Conservation (phyloP, 2,113 vertebrate species). For the Prionailurus viverrinus region DNA sequence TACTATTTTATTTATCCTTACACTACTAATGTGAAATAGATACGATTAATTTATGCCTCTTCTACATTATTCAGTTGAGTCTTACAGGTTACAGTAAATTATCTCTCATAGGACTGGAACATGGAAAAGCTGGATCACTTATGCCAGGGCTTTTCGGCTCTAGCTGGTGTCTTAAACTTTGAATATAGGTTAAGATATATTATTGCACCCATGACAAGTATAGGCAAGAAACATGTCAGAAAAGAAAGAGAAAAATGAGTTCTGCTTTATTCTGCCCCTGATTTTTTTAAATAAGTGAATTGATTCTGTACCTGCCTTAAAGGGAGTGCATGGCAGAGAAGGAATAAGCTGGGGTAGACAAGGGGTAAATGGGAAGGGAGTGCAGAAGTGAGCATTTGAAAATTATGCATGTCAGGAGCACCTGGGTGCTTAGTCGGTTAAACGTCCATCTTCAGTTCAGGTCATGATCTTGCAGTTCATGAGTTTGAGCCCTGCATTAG, state of each 20-base stretch:
- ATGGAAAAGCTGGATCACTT: neutral
- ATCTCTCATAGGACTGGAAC: neutral
- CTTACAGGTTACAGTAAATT: neutral
- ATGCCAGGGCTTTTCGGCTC: neutral
- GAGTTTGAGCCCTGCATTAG: too few relatives aligned
- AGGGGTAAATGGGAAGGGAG: neutral
- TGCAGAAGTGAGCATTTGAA: neutral
- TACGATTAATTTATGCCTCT: neutral
- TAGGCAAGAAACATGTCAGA: neutral
- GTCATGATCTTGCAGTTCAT: too few relatives aligned
- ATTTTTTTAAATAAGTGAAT: neutral
- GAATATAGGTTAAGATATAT: neutral
- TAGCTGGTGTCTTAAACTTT: neutral
- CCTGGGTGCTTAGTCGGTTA: too few relatives aligned
- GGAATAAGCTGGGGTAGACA: neutral
- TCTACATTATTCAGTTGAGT: neutral
- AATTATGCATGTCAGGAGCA: neutral
- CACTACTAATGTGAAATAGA: neutral
- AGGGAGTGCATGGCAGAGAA: neutral
- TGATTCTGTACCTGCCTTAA: neutral
- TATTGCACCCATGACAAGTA: neutral
- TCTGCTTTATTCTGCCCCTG: neutral
- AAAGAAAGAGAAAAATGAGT: neutral
- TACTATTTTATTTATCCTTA: constrained; percentile 7
- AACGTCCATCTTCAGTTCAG: too few relatives aligned